These are phyloP conservation scores for Chrysochloris asiatica DNA, from an alignment of 2,113 vertebrate species.

Conservation along the genomic window DNA sequence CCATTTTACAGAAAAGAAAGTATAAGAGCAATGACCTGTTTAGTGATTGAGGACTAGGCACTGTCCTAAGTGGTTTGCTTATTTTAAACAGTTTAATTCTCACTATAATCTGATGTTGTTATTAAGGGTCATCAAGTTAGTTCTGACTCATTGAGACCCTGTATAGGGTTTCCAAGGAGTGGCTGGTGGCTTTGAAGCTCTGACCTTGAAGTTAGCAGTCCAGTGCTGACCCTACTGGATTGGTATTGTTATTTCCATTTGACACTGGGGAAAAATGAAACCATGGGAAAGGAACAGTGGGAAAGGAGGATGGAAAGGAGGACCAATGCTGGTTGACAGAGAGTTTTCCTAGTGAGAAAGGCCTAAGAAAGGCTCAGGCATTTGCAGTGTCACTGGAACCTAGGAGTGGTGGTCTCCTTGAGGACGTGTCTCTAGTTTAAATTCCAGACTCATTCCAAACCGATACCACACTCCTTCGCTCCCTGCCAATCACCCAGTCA, in stretches of 20 bases:
- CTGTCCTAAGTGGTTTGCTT: slow-evolving; percentile 12
- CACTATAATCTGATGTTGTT: no score
- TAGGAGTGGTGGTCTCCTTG: background rate
- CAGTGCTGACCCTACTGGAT: no score
- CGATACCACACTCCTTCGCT: rapidly evolving
- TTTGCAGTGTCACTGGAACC: background rate
- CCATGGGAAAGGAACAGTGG: background rate
- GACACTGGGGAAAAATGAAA: background rate
- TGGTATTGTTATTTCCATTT: background rate
- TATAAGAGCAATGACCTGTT: background rate
- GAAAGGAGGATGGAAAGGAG: no score
- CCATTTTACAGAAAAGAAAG: no score
- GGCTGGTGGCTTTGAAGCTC: no score
- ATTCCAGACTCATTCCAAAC: background rate
- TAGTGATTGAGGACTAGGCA: background rate
- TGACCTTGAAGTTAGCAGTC: background rate
- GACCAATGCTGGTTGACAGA: rapidly evolving
- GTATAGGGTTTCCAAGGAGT: no score
- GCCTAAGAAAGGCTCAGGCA: rapidly evolving
- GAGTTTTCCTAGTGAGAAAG: background rate
- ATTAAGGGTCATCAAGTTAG: no score
- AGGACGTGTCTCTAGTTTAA: background rate
- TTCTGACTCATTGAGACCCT: no score
- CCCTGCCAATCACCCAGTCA: background rate
- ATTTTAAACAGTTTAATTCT: slow-evolving; percentile 35